Conservation (phyloP, 2,113 vertebrate genomes). For the Larimichthys polyactis region DNA sequence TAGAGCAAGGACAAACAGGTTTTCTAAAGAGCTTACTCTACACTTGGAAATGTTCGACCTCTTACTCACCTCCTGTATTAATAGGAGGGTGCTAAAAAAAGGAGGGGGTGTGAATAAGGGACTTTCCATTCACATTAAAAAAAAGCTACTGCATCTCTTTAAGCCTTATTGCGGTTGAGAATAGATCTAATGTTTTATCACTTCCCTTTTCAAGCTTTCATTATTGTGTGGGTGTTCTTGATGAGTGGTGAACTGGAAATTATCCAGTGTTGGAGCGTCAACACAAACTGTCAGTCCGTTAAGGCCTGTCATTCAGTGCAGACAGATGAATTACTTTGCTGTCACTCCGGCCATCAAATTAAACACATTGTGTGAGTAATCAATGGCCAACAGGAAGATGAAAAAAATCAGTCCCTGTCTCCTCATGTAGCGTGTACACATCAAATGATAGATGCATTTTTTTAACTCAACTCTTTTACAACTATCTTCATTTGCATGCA, state of each 20-base stretch:
- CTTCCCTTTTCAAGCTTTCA: constrained; percentile 63
- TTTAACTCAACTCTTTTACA: constrained; percentile 57
- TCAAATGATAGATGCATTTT: constrained; percentile 61
- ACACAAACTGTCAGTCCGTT: constrained; percentile 88
- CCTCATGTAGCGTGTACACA: constrained; percentile 63
- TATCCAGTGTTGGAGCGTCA: constrained; percentile 87
- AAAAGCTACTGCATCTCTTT: constrained; percentile 81
- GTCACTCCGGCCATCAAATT: constrained; percentile 87
- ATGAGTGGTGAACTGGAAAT: constrained; percentile 94
- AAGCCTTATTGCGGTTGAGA: constrained; percentile 88
- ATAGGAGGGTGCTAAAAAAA: constrained; percentile 5
- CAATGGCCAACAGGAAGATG: constrained; percentile 77
- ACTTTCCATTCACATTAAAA: constrained; percentile 17
- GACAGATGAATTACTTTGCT: constrained; percentile 88
- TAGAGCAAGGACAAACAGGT: constrained; percentile 51
- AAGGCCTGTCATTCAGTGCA: constrained; percentile 89
- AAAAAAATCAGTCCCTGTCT: constrained; percentile 62
- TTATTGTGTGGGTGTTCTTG: constrained; percentile 86
- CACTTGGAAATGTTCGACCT: constrained; percentile 38
- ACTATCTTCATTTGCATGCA: constrained; percentile 73
- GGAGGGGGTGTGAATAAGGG: not conserved
- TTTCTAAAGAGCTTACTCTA: constrained; percentile 30
- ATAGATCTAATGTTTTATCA: constrained; percentile 85
- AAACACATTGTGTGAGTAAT: constrained; percentile 86
- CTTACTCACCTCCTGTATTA: constrained; percentile 10